These are phyloP conservation scores for Epinephelus cyanopodus DNA, from an alignment of 2,113 vertebrate genomes.

Conservation along the genomic window DNA sequence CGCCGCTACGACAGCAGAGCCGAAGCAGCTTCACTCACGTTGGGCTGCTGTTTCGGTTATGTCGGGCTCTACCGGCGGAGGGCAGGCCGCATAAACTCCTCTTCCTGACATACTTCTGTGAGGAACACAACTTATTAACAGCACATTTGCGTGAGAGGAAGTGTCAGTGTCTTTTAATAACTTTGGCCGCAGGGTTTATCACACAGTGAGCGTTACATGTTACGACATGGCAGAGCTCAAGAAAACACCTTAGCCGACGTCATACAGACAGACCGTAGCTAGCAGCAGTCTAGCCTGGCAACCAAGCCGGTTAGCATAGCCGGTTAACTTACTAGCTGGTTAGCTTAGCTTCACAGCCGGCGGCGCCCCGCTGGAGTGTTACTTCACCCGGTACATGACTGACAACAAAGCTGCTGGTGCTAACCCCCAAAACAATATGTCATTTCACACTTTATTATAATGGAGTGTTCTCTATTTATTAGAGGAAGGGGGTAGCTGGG, in stretches of 20 bases:
- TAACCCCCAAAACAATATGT: not conserved
- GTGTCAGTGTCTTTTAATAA: not conserved
- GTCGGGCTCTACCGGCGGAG: slow-evolving; percentile 17
- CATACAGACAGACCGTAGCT: not conserved
- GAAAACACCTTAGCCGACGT: not conserved
- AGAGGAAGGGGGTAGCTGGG: too few relatives aligned
- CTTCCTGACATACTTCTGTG: not conserved
- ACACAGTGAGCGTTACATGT: not conserved
- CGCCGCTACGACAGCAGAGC: not conserved
- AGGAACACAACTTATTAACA: not conserved
- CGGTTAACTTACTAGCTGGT: not conserved
- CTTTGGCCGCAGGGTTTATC: not conserved
- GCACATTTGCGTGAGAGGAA: not conserved
- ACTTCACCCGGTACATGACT: not conserved
- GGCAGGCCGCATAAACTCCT: slow-evolving; percentile 28
- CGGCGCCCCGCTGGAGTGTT: not conserved
- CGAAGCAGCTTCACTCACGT: not conserved
- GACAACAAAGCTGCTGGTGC: not conserved
- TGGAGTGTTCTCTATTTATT: too few relatives aligned
- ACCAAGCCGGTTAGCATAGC: slow-evolving; percentile 15
- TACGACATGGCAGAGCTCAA: not conserved
- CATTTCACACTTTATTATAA: not conserved
- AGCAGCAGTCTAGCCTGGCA: not conserved
- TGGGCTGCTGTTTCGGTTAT: not conserved
- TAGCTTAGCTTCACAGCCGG: not conserved